A percentile compares a stretch with the other conserved stretches of the same genome.
Conservation (phyloP, 2,888 invertebrate genomes). For the Eristalis arbustorum region DNA sequence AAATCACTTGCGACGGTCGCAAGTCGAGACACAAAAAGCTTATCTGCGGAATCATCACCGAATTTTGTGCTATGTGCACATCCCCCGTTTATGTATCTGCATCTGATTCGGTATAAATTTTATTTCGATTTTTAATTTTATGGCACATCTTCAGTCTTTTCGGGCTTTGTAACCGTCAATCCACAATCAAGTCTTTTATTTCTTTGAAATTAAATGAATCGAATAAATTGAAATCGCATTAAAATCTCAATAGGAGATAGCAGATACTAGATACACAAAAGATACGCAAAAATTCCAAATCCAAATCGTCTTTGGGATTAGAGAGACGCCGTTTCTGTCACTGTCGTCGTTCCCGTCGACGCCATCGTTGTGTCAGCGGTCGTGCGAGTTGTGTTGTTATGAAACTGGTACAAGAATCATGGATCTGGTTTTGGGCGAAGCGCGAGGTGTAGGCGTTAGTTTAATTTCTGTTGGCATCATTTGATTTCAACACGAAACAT, state of each 20-base stretch:
- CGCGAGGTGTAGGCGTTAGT: constrained; percentile 59
- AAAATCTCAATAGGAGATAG: constrained; percentile 18
- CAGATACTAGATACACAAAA: constrained; percentile 21
- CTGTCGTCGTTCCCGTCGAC: background rate
- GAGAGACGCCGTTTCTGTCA: background rate
- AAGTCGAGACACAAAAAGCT: background rate
- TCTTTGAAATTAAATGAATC: constrained; percentile 37
- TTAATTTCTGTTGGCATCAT: constrained; percentile 63
- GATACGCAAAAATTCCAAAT: constrained; percentile 45
- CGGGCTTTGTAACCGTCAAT: background rate
- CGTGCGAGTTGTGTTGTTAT: constrained; percentile 13
- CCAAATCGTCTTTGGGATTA: constrained; percentile 43
- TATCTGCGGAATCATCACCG: constrained; percentile 18
- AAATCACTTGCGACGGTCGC: constrained; percentile 37
- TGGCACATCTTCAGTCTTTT: background rate
- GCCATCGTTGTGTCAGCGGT: constrained; percentile 53
- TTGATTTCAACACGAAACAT: constrained; percentile 52
- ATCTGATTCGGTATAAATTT: constrained; percentile 31
- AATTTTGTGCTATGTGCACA: background rate
- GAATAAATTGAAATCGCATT: constrained; percentile 57
- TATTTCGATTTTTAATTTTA: constrained; percentile 23
- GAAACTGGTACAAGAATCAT: constrained; percentile 53
- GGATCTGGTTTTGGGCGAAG: constrained; percentile 57
- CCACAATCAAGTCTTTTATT: constrained; percentile 32
- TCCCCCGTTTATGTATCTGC: constrained; percentile 10